Conservation (phyloP, 2,888 invertebrate species). For the Nowickia ferox region DNA sequence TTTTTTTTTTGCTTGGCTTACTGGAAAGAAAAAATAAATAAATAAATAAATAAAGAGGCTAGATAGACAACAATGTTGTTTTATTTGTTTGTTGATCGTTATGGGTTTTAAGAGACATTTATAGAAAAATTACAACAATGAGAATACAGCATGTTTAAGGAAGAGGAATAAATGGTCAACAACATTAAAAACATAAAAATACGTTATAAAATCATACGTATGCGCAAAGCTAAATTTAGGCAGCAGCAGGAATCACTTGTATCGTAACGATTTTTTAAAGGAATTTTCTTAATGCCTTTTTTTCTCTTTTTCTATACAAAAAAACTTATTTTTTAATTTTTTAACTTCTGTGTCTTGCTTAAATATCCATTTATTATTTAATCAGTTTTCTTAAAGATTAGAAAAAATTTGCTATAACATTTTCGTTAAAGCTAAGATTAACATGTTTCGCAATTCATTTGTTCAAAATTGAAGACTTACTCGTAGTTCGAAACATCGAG, state of each 20-base stretch:
- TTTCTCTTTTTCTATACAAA: not conserved
- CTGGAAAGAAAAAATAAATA: conserved; percentile 23
- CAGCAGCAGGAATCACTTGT: not conserved
- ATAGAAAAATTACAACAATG: conserved; percentile 49
- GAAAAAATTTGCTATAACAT: not conserved
- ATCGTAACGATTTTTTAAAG: not conserved
- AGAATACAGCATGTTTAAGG: conserved; percentile 18
- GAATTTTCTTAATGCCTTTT: not conserved
- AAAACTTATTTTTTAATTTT: not conserved
- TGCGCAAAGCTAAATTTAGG: conserved; percentile 10
- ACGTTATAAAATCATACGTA: conserved; percentile 56
- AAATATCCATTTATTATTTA: not conserved
- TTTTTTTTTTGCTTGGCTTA: conserved; percentile 16
- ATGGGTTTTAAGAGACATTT: conserved; percentile 60
- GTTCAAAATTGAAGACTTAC: too few species aligned
- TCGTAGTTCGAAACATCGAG: too few species aligned
- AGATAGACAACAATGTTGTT: conserved; percentile 58
- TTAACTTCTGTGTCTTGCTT: not conserved
- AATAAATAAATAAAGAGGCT: conserved; percentile 20
- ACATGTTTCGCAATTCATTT: too few species aligned
- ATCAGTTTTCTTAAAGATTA: not conserved
- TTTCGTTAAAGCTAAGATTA: not conserved
- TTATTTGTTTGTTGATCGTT: conserved; percentile 61
- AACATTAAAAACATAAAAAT: conserved; percentile 48
- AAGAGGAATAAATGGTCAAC: conserved; percentile 20